A percentile compares a stretch with the other conserved stretches of the same genome.
Evolutionary conservation across 2,113 vertebrate species (phyloP).

Genomic region (Notothenia rossii): DNA sequence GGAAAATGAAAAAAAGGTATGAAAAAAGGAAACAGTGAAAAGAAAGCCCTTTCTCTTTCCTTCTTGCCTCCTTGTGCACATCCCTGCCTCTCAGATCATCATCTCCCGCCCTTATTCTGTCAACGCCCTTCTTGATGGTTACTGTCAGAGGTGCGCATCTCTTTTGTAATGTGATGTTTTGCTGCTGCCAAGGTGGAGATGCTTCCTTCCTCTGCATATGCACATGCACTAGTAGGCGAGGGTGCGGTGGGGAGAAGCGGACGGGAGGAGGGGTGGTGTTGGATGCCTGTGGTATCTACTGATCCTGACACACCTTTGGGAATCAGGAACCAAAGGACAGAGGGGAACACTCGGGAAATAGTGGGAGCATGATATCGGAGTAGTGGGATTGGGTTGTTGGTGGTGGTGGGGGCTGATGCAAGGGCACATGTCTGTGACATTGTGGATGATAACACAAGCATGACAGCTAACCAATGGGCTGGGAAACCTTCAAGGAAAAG

Average conservation of each 20-base stretch:
- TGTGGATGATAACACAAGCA: constrained; percentile 36
- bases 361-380: constrained; percentile 43
- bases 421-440: constrained; percentile 56
- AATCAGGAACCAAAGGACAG: constrained; percentile 74
- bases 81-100: constrained; percentile 84
- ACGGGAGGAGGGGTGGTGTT: constrained; percentile 6
- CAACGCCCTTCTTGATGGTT: constrained; percentile 85
- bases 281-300: constrained; percentile 67
- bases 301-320: constrained; percentile 79
- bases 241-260: constrained; percentile 36
- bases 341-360: constrained; percentile 40
- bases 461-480: constrained; percentile 49
- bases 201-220: constrained; percentile 86
- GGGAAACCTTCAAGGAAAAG: constrained; percentile 26
- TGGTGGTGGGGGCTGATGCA: constrained; percentile 16
- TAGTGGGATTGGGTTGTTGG: constrained; percentile 53
- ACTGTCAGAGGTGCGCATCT: constrained; percentile 85
- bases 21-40: constrained; percentile 71
- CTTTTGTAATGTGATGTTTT: constrained; percentile 84
- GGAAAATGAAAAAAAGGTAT: constrained; percentile 70
- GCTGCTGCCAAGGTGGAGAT: constrained; percentile 77
- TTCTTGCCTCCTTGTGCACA: constrained; percentile 76
- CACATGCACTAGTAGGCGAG: constrained; percentile 83
- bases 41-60: constrained; percentile 79
- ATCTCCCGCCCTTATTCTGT: constrained; percentile 87